Evolutionary conservation across 2,888 invertebrate genomes (phyloP), one percentile per base, ranked within the genome.

Genomic region (Oxyteleia sp.): DNA sequence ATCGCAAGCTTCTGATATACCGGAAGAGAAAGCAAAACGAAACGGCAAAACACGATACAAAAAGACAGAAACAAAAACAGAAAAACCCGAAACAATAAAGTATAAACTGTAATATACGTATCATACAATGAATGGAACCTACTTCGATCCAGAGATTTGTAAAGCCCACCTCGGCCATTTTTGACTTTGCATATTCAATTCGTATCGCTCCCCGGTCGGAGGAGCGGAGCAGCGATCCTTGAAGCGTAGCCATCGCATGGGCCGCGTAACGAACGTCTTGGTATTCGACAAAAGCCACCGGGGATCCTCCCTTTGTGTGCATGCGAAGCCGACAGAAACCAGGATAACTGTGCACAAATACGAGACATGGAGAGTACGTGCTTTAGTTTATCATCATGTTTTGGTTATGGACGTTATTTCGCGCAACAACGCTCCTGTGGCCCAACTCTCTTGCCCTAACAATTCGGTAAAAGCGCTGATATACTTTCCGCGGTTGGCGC

Each of bases 281-380:
- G 95, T 98, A 99, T 95, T 99, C 99, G 94, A 98, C 98, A 96
- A 99, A 99, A 93, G 99, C 99, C 94, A 99, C 99, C 90, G 99
- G 98, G 93, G 97, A 96, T 93, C 96, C 96, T 93, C 97, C 97
- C 95, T 96, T 96, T 94, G 95, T 95, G 96, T 97, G 96, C 96
- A 99, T 97, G 95, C 99, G 98, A 94, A 99, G 97, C 94, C 99
- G 98, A 95, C 97, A 96, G 97, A 98, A 99, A 94, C 99, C 99
- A 95, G 98, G 97, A 95, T 98, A 98, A 96, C 98, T 99, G 97
- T 95, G 95, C 95, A 94, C 94, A 95, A 95, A 94, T 94, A 94
- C 92, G 84, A 90, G 64, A 89, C 88, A 89, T 89, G 89, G 93
- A 92, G 93, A 93, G 59, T 51, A 90, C 88, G 90, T 90, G 89